phyloP scores from a whole-genome alignment of 2,113 vertebrate species.

The Sphaerodactylus townsendi region DNA sequence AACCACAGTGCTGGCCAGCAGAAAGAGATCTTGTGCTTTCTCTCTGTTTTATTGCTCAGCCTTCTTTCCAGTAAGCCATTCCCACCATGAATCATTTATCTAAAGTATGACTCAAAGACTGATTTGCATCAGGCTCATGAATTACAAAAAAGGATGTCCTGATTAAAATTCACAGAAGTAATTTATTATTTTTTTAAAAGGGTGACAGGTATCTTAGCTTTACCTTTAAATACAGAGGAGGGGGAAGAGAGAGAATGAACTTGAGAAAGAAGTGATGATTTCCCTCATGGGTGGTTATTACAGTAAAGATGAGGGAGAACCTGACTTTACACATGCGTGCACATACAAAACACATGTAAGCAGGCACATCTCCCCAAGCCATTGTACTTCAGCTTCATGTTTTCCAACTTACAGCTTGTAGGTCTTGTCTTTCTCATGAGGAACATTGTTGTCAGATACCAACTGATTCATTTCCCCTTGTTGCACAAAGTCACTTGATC shows the following conservation, averaged over 20 bases:
- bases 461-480: background rate
- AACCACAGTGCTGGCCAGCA: conserved; percentile 25
- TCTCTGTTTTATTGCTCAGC: conserved; percentile 42
- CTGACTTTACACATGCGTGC: background rate
- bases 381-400: background rate
- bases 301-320: conserved; percentile 32
- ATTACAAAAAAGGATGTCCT: conserved; percentile 46
- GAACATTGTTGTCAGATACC: background rate
- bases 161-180: conserved; percentile 58
- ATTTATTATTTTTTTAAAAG: conserved; percentile 28
- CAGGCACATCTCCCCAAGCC: background rate
- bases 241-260: background rate
- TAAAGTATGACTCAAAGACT: conserved; percentile 45
- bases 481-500: background rate
- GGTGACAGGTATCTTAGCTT: conserved; percentile 18
- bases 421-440: background rate
- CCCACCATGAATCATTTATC: conserved; percentile 47
- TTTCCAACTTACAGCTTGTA: background rate
- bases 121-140: conserved; percentile 36
- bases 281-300: background rate
- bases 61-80: conserved; percentile 51
- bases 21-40: conserved; percentile 30
- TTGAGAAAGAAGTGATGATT: background rate
- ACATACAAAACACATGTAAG: background rate
- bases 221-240: background rate